phyloP scores from a whole-genome alignment of 2,113 vertebrate species.

The Orycteropus afer region DNA sequence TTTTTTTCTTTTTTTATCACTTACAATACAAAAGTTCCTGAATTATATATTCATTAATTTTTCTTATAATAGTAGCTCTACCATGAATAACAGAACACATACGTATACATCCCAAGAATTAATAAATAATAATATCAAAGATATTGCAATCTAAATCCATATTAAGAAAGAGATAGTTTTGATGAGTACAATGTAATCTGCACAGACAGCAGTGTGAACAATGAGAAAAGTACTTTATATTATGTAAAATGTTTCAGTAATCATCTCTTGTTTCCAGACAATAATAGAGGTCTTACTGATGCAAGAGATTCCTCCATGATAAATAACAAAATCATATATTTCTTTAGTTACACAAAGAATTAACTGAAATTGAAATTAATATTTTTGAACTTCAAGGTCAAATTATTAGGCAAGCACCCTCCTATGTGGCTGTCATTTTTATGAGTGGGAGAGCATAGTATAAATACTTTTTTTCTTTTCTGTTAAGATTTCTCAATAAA shows the following conservation, averaged over 20 bases:
- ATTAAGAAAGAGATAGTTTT: neutral
- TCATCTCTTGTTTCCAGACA: neutral
- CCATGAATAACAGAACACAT: neutral
- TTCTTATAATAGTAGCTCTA: neutral
- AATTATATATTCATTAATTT: constrained; percentile 14
- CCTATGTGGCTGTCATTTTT: neutral
- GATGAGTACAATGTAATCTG: neutral
- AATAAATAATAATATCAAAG: constrained; percentile 27
- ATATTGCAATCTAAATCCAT: neutral
- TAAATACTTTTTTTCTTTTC: constrained; percentile 43
- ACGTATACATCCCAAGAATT: neutral
- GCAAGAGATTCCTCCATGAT: neutral
- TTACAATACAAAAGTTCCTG: neutral
- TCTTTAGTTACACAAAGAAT: neutral
- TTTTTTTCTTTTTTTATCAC: neutral
- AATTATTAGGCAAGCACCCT: neutral
- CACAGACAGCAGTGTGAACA: neutral
- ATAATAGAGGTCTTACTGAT: neutral
- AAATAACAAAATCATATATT: neutral
- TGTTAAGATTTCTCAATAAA: constrained; percentile 40
- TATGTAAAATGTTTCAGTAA: neutral
- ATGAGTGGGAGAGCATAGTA: neutral
- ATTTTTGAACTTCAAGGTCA: constrained; percentile 41
- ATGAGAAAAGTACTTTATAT: neutral
- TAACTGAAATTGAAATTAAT: neutral